These are phyloP conservation scores for Liparis tanakae DNA, from an alignment of 2,797 vertebrate species.

Conservation along the genomic window DNA sequence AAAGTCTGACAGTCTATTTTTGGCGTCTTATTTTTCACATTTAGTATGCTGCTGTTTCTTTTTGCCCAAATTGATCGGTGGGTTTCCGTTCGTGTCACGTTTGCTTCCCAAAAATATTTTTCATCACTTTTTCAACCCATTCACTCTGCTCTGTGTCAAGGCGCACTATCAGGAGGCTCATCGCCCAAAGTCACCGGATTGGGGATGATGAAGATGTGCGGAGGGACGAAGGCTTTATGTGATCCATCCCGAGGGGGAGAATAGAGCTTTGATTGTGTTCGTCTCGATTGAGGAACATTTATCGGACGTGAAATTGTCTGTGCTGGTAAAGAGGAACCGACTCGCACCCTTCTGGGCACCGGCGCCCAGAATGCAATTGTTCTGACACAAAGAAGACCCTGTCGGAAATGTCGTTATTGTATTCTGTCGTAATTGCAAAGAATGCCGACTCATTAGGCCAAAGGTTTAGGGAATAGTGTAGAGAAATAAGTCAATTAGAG, in stretches of 20 bases:
- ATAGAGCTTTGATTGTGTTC: constrained; percentile 29
- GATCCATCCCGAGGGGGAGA: constrained; percentile 3
- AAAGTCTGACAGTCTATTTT: neutral
- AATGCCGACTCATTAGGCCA: constrained; percentile 5
- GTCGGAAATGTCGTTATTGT: constrained; percentile 25
- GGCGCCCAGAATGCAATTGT: constrained; percentile 12
- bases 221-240: neutral
- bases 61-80: neutral
- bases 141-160: neutral
- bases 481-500: neutral
- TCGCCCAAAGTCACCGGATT: neutral
- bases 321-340: constrained; percentile 17
- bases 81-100: neutral
- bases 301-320: constrained; percentile 47
- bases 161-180: neutral
- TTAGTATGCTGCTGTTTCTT: neutral
- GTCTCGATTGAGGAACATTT: constrained; percentile 14
- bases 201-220: neutral
- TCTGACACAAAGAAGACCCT: constrained; percentile 11
- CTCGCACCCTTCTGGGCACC: constrained; percentile 12
- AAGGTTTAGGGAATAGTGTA: neutral
- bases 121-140: neutral
- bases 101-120: constrained; percentile 6
- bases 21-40: neutral
- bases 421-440: neutral